phyloP scores from a whole-genome alignment of 2,113 vertebrate species.

The Tupaia tana region DNA sequence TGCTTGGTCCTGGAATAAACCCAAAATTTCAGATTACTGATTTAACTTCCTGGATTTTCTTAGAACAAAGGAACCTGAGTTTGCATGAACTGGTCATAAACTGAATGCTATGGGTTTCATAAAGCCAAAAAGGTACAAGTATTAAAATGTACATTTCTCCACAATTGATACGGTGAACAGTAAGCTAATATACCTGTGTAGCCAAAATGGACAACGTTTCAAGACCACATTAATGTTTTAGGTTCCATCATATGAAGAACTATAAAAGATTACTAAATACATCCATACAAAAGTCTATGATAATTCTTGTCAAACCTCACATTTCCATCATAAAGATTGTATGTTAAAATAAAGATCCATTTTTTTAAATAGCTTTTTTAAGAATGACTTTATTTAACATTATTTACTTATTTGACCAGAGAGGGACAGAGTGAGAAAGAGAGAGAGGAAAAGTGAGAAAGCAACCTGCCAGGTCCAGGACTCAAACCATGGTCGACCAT shows the following conservation, averaged over 20 bases:
- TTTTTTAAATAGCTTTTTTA: too few species aligned
- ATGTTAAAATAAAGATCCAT: not conserved
- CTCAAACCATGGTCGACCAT: too few species aligned
- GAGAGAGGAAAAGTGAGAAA: too few species aligned
- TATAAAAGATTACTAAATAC: not conserved
- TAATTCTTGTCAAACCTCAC: not conserved
- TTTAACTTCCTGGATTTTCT: not conserved
- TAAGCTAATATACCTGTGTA: not conserved
- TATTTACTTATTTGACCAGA: too few species aligned
- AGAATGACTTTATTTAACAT: too few species aligned
- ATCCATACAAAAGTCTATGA: not conserved
- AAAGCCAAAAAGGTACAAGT: not conserved
- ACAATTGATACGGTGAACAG: not conserved
- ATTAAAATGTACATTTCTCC: not conserved
- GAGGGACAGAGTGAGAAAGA: too few species aligned
- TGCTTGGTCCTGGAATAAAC: not conserved
- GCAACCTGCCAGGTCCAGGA: too few species aligned
- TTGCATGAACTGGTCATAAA: not conserved
- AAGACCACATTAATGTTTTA: not conserved
- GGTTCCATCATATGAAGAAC: not conserved
- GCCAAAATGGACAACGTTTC: not conserved
- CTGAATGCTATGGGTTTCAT: not conserved
- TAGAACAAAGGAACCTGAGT: not conserved
- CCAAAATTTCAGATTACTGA: not conserved
- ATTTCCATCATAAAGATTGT: slow-evolving; percentile 1